Conservation (phyloP, 2,888 invertebrate species). For the Lasius platythorax region DNA sequence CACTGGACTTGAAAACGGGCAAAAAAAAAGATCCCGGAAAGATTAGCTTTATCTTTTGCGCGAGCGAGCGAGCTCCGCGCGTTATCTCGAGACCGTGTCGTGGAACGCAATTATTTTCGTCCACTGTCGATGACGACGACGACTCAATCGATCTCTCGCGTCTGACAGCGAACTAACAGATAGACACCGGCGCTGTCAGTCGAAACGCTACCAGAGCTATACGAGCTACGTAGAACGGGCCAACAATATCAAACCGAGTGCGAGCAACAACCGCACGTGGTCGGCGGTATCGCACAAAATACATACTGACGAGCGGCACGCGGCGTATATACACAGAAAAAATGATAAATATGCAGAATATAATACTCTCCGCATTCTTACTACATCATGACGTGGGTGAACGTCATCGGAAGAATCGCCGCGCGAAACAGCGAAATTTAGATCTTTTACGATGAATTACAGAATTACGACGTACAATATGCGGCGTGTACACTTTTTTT, state of each 20-base stretch:
- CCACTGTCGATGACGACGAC: conserved; percentile 11
- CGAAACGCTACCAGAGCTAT: conserved; percentile 26
- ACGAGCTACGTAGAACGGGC: conserved; percentile 6
- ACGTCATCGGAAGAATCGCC: background rate
- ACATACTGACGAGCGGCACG: background rate
- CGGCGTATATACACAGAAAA: background rate
- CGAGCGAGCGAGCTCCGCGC: background rate
- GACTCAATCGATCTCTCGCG: conserved; percentile 43
- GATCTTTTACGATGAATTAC: background rate
- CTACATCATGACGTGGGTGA: background rate
- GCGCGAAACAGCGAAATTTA: background rate
- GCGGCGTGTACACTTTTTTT: background rate
- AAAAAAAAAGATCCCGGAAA: conserved; percentile 36
- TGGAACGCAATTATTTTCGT: conserved; percentile 40
- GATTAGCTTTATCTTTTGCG: conserved; percentile 22
- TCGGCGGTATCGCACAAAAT: background rate
- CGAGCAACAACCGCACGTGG: conserved; percentile 4
- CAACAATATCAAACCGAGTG: conserved; percentile 14
- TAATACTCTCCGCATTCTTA: background rate
- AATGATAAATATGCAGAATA: background rate
- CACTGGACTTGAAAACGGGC: background rate
- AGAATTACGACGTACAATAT: background rate
- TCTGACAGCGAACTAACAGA: conserved; percentile 49
- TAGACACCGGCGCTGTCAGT: conserved; percentile 39
- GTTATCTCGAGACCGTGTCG: conserved; percentile 7